Conservation (phyloP, 2,888 invertebrate genomes). For the Perdita meconis region DNA sequence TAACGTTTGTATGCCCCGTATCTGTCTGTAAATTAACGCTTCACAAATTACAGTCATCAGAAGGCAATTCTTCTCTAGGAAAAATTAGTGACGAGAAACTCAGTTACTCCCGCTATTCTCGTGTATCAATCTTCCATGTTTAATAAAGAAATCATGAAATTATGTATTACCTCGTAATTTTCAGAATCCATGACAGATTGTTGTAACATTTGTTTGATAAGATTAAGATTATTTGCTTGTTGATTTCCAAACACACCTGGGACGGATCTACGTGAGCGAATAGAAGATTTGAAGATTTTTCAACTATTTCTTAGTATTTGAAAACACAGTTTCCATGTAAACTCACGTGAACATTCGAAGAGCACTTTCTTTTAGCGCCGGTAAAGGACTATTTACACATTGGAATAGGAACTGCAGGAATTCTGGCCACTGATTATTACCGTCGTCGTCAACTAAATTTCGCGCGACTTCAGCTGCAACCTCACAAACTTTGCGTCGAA, state of each 20-base stretch:
- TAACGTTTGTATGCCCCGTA: conserved; percentile 85
- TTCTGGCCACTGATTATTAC: conserved; percentile 98
- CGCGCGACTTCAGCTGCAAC: conserved; percentile 98
- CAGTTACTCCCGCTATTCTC: conserved; percentile 61
- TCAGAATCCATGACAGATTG: conserved; percentile 91
- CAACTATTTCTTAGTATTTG: too few species aligned
- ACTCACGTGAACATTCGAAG: conserved; percentile 96
- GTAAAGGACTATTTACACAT: conserved; percentile 93
- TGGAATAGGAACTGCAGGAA: conserved; percentile 97
- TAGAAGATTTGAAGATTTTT: background rate
- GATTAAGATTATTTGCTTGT: conserved; percentile 94
- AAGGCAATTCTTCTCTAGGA: conserved; percentile 84
- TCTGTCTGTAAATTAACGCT: conserved; percentile 86
- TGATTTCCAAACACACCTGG: conserved; percentile 99
- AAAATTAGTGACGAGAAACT: conserved; percentile 83
- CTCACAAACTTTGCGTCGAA: conserved; percentile 97
- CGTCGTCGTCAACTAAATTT: conserved; percentile 97
- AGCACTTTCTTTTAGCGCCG: conserved; percentile 95
- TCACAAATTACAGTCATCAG: conserved; percentile 86
- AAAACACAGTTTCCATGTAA: background rate
- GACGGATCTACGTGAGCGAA: conserved; percentile 88
- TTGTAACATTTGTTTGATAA: conserved; percentile 97
- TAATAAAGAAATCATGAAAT: background rate
- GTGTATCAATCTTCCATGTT: conserved; percentile 79
- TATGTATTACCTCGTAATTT: conserved; percentile 87